These are phyloP conservation scores for Tenthredo distinguenda DNA, from an alignment of 2,888 invertebrate species.

Conservation along the genomic window DNA sequence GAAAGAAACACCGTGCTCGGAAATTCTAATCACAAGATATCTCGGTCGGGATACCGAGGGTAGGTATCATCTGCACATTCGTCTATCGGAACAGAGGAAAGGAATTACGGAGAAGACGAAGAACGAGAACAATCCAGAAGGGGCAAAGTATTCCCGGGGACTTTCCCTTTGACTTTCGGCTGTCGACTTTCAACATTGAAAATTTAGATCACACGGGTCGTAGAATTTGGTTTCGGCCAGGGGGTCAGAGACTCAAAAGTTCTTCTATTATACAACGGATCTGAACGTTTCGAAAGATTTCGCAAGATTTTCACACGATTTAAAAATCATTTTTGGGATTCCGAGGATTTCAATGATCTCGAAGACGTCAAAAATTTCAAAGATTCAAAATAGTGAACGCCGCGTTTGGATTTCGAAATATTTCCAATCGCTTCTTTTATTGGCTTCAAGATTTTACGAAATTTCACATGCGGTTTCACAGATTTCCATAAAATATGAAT, in stretches of 20 bases:
- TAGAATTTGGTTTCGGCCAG: neutral
- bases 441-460: neutral
- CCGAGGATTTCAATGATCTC: no score
- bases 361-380: no score
- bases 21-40: slow-evolving; percentile 53
- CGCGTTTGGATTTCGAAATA: neutral
- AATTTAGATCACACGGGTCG: neutral
- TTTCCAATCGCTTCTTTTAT: neutral
- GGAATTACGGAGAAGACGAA: neutral
- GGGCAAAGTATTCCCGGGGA: neutral
- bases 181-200: neutral
- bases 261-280: no score
- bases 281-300: no score
- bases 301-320: no score
- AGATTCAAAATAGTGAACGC: no score
- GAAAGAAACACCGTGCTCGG: slow-evolving; percentile 45
- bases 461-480: neutral
- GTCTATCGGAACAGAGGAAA: neutral
- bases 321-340: no score
- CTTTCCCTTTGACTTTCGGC: neutral
- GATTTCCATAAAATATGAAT: no score
- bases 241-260: neutral
- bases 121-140: neutral
- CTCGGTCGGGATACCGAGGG: no score
- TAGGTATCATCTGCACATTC: neutral